Evolutionary conservation across 2,888 invertebrate species (phyloP).

Genomic region (Cyaniris semiargus): DNA sequence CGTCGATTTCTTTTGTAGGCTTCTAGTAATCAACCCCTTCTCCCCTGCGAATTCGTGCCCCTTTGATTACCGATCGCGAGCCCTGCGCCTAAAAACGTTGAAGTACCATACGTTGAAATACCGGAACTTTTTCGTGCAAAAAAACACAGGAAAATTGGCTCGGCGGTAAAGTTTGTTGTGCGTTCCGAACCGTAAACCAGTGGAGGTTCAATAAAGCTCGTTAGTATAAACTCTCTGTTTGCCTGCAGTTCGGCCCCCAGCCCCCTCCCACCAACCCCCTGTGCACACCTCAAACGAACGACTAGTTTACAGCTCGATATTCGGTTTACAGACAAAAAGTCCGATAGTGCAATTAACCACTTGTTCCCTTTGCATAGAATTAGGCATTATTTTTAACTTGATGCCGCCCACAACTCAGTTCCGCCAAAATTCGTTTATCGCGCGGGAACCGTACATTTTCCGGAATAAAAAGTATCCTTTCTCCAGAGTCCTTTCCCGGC

Average conservation of each 20-base stretch:
- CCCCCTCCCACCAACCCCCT: background rate
- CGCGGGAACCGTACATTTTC: background rate
- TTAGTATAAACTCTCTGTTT: background rate
- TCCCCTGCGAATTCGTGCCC: background rate
- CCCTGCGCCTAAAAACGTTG: constrained; percentile 6
- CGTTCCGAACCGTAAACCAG: constrained; percentile 2
- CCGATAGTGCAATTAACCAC: background rate
- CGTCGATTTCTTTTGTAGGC: constrained; percentile 2
- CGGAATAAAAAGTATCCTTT: no score
- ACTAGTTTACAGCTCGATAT: constrained; percentile 3
- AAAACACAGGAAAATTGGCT: background rate
- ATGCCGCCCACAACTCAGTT: background rate
- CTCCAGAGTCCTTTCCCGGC: no score
- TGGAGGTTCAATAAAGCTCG: background rate
- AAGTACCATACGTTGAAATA: background rate
- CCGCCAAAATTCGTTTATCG: background rate
- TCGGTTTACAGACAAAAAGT: background rate
- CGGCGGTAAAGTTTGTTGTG: background rate
- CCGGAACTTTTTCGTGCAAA: background rate
- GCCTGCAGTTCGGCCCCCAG: background rate
- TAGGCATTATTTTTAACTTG: no score
- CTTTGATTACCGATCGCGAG: background rate
- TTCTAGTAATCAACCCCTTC: constrained; percentile 5
- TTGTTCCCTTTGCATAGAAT: background rate
- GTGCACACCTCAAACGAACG: background rate